Percentiles rank a stretch among this genome's conserved stretches.
Conservation (phyloP, 1,140 invertebrate genomes). For the Cotesia typhae region DNA sequence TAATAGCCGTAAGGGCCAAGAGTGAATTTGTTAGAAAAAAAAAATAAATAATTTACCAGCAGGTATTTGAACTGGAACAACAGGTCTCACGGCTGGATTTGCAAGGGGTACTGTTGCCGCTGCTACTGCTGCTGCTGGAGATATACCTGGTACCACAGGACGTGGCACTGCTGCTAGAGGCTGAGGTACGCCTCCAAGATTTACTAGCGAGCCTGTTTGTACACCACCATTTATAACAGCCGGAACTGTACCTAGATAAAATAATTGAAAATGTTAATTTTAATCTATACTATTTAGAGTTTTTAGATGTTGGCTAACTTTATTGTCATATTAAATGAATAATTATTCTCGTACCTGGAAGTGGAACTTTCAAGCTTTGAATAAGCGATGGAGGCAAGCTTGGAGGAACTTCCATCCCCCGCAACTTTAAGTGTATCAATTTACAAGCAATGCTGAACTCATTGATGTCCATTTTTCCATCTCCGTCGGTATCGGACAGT, state of each 20-base stretch:
- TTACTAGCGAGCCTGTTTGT: conserved; percentile 32
- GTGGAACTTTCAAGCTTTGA: conserved; percentile 70
- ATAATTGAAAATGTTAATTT: background rate
- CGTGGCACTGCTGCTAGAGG: conserved; percentile 26
- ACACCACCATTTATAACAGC: conserved; percentile 35
- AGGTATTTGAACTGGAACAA: conserved; percentile 46
- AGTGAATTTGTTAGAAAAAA: conserved; percentile 10
- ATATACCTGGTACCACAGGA: background rate
- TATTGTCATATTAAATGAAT: background rate
- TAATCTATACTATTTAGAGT: background rate
- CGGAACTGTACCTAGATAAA: conserved; percentile 15
- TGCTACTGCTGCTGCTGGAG: background rate
- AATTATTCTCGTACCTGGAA: conserved; percentile 53
- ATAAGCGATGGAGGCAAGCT: conserved; percentile 80
- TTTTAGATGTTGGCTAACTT: too few relatives aligned
- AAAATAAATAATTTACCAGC: conserved; percentile 33
- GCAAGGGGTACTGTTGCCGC: conserved; percentile 9
- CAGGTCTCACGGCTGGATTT: conserved; percentile 56
- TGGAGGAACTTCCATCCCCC: conserved; percentile 90
- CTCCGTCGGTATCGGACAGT: conserved; percentile 93
- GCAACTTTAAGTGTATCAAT: conserved; percentile 92
- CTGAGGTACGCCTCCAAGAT: conserved; percentile 35
- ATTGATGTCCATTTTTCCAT: conserved; percentile 95
- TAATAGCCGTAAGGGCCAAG: background rate
- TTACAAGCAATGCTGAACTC: conserved; percentile 99